Percentiles rank a stretch among this genome's conserved stretches.
These are phyloP conservation scores for Acromyrmex heyeri DNA, from an alignment of 1,140 invertebrate species.

Conservation along the genomic window DNA sequence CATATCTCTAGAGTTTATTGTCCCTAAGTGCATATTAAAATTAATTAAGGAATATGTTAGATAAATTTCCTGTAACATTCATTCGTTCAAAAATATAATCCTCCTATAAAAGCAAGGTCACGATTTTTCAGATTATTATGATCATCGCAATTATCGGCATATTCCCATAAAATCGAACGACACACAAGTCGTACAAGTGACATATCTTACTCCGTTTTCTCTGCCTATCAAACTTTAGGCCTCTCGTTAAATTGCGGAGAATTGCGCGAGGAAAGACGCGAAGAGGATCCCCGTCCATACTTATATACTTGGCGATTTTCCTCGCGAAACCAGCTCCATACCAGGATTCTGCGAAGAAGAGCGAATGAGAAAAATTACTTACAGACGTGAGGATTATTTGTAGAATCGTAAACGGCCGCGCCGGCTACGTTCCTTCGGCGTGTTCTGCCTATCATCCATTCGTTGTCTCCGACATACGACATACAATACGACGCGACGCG, in stretches of 20 bases:
- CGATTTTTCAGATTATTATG: neutral
- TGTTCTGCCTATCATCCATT: constrained; percentile 47
- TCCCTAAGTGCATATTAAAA: neutral
- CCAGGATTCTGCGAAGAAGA: neutral
- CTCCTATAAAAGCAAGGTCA: neutral
- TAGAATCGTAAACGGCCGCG: constrained; percentile 65
- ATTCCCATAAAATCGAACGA: constrained; percentile 46
- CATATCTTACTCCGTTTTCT: constrained; percentile 35
- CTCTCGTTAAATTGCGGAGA: constrained; percentile 5
- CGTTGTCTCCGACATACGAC: constrained; percentile 50
- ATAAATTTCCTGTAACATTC: neutral
- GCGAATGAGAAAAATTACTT: constrained; percentile 26
- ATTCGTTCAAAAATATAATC: constrained; percentile 10
- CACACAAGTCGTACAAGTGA: constrained; percentile 35
- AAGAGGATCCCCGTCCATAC: neutral
- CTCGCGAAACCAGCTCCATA: neutral
- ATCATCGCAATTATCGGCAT: constrained; percentile 15
- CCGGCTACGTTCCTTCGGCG: constrained; percentile 9
- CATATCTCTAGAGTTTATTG: neutral
- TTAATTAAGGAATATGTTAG: neutral
- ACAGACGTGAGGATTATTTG: constrained; percentile 54
- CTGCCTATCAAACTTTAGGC: constrained; percentile 14
- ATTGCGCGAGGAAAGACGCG: neutral
- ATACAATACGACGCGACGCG: constrained; percentile 23
- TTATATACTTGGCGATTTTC: constrained; percentile 11